Evolutionary conservation across 2,113 vertebrate genomes (phyloP).

Genomic region (Rhea pennata): DNA sequence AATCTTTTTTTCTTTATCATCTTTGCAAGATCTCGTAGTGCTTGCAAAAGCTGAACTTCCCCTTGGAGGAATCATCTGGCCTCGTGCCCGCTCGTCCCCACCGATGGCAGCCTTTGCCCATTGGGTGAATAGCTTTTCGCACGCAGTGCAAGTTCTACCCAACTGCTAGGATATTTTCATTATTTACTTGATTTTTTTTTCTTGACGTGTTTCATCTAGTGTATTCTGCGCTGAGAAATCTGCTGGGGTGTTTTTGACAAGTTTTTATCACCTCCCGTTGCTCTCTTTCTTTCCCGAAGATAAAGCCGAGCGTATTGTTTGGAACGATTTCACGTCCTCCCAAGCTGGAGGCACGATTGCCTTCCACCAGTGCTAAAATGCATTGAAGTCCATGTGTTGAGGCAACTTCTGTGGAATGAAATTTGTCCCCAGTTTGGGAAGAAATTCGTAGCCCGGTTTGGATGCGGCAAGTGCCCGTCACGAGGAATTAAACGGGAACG

Average conservation of each 20-base stretch:
- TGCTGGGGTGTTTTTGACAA: neutral
- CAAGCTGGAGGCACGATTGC: neutral
- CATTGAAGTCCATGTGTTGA: neutral
- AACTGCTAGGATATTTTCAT: neutral
- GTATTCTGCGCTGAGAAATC: neutral
- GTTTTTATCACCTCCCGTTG: neutral
- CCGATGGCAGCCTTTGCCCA: neutral
- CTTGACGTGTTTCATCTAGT: neutral
- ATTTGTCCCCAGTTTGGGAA: neutral
- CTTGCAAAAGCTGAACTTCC: neutral
- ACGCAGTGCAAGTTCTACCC: neutral
- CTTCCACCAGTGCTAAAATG: neutral
- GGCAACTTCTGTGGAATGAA: neutral
- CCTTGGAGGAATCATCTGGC: rapidly evolving
- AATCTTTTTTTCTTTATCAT: neutral
- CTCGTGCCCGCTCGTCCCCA: neutral
- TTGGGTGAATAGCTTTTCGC: neutral
- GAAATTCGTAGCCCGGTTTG: neutral
- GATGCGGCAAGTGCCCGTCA: neutral
- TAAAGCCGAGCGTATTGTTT: neutral
- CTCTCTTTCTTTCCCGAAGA: neutral
- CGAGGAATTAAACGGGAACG: neutral
- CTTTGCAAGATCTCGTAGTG: neutral
- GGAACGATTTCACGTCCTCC: neutral
- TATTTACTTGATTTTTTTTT: neutral